These are phyloP conservation scores for Cydia splendana DNA, from an alignment of 1,140 invertebrate species.

Conservation along the genomic window DNA sequence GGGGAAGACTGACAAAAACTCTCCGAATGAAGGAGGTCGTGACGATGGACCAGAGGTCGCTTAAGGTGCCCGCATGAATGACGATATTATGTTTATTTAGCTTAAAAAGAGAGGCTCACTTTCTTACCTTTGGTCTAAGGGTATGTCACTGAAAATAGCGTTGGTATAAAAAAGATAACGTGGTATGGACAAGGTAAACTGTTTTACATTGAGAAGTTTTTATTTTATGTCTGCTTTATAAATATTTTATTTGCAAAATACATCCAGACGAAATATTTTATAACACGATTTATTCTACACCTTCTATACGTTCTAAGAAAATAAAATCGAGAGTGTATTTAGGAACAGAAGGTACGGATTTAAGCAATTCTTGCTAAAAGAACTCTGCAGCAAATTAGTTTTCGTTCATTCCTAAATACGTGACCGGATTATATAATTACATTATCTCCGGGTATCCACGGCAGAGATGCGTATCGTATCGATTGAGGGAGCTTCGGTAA, in stretches of 20 bases:
- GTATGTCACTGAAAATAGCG: constrained; percentile 44
- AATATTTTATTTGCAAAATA: constrained; percentile 15
- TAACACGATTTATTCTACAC: neutral
- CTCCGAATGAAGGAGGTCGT: constrained; percentile 66
- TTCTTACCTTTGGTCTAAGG: constrained; percentile 49
- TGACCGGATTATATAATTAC: constrained; percentile 71
- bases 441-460: constrained; percentile 54
- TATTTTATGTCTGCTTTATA: too few relatives aligned
- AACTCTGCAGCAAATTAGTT: constrained; percentile 69
- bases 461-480: constrained; percentile 69
- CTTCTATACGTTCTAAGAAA: neutral
- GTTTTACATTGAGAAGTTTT: constrained; percentile 33
- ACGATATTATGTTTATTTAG: constrained; percentile 74
- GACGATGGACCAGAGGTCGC: constrained; percentile 55
- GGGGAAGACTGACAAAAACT: constrained; percentile 63
- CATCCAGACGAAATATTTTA: neutral
- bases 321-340: neutral
- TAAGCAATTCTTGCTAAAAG: constrained; percentile 53
- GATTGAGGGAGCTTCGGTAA: constrained; percentile 68
- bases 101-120: constrained; percentile 59
- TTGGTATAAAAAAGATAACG: constrained; percentile 43
- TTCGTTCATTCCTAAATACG: constrained; percentile 63
- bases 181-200: constrained; percentile 44
- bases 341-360: constrained; percentile 19
- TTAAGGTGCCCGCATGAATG: constrained; percentile 60